Conservation (phyloP, 1,140 invertebrate species). For the Lutraria rhynchaena region DNA sequence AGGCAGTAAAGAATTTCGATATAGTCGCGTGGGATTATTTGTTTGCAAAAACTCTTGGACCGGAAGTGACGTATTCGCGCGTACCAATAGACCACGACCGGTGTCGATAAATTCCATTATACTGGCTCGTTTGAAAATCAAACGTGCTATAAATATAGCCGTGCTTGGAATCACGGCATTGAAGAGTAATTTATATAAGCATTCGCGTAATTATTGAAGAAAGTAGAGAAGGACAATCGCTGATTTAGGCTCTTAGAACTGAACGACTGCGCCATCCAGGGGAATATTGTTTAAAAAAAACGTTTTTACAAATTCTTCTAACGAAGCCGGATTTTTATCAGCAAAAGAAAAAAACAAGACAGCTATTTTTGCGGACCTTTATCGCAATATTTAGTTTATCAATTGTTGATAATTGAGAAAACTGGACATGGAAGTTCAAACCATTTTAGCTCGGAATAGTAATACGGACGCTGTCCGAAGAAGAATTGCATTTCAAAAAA, state of each 20-base stretch:
- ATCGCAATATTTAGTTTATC: not conserved
- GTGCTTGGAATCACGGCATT: not conserved
- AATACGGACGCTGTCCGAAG: constrained; percentile 64
- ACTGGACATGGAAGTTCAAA: constrained; percentile 20
- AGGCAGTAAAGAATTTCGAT: constrained; percentile 21
- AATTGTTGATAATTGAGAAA: not conserved
- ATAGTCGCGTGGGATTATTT: constrained; percentile 41
- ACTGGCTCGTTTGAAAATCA: constrained; percentile 27
- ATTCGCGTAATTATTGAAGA: constrained; percentile 6
- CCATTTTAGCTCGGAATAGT: constrained; percentile 31
- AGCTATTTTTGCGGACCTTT: not conserved
- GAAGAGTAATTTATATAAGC: constrained; percentile 43
- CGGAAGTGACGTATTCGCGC: constrained; percentile 25
- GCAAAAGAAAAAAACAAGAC: not conserved
- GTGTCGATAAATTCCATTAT: constrained; percentile 40
- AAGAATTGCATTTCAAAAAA: constrained; percentile 85
- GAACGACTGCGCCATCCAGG: not conserved
- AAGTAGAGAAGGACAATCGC: constrained; percentile 15
- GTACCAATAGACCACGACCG: constrained; percentile 33
- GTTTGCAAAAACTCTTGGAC: constrained; percentile 17
- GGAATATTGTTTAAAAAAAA: not conserved
- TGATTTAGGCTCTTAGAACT: not conserved
- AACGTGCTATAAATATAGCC: constrained; percentile 21
- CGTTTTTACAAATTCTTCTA: not conserved
- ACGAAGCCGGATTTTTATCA: not conserved